Percentiles rank a stretch among this genome's conserved stretches.
phyloP scores from a whole-genome alignment of 2,797 vertebrate species.

The Hipposideros larvatus region DNA sequence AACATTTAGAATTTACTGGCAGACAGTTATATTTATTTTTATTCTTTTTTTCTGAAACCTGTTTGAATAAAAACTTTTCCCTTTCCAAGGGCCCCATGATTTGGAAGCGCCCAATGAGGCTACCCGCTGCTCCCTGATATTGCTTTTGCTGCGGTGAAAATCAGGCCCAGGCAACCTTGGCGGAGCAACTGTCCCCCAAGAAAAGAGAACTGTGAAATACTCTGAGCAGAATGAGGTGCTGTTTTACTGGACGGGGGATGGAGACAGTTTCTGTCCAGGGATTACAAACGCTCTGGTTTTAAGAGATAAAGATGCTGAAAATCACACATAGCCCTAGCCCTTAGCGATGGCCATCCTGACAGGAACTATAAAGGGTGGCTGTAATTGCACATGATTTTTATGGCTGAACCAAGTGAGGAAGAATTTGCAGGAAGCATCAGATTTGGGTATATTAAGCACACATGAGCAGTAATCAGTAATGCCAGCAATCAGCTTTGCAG shows the following conservation, averaged over 20 bases:
- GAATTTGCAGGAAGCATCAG: background rate
- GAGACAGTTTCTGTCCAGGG: background rate
- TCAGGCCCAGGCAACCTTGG: background rate
- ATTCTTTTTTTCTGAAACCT: constrained; percentile 20
- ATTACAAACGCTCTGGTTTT: constrained; percentile 10
- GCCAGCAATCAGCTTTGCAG: background rate
- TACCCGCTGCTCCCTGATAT: background rate
- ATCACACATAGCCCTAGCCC: background rate
- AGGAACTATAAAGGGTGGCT: background rate
- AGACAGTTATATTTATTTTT: background rate
- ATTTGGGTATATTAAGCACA: background rate
- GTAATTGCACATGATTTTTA: background rate
- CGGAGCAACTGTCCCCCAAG: background rate
- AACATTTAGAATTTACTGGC: constrained; percentile 63
- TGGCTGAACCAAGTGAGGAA: background rate
- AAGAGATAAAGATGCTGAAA: constrained; percentile 23
- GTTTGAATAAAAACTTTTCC: background rate
- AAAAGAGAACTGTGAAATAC: background rate
- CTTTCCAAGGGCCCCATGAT: background rate
- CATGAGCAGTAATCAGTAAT: background rate
- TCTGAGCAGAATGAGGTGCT: background rate
- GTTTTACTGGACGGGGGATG: background rate
- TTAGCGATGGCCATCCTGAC: background rate
- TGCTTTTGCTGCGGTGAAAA: constrained; percentile 42
- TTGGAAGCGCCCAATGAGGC: background rate